Percentiles rank a stretch among this genome's conserved stretches.
Conservation (phyloP, 2,888 invertebrate genomes). For the Lacanobia oleracea region DNA sequence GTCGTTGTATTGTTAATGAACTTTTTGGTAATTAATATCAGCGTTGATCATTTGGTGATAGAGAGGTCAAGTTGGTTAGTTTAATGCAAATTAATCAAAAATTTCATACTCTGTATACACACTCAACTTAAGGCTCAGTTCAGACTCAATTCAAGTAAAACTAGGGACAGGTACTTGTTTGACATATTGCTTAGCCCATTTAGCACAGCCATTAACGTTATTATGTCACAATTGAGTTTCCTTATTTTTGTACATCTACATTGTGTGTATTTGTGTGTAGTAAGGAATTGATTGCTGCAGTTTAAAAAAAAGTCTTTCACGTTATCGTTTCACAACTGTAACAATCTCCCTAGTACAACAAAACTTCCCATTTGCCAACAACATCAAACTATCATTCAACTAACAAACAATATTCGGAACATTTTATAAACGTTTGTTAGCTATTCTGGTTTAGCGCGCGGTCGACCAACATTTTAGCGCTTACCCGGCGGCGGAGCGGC, state of each 20-base stretch:
- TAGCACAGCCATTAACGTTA: no score
- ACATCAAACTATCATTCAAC: conserved; percentile 18
- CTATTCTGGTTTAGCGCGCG: conserved; percentile 42
- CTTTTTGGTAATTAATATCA: neutral
- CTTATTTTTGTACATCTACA: no score
- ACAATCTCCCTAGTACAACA: neutral
- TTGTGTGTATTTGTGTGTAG: no score
- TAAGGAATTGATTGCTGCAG: no score
- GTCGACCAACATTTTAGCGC: conserved; percentile 56
- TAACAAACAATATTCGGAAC: conserved; percentile 5
- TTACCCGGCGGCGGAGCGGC: conserved; percentile 53
- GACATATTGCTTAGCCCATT: no score
- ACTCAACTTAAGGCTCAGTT: no score
- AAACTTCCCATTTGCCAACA: neutral
- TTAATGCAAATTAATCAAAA: no score
- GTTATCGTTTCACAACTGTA: neutral
- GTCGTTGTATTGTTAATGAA: neutral
- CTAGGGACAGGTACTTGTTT: no score
- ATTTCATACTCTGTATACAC: no score
- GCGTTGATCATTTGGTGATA: neutral
- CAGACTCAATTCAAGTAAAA: no score
- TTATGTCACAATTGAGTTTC: no score
- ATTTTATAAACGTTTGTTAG: conserved; percentile 43
- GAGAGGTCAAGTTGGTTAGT: neutral
- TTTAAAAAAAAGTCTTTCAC: no score